Evolutionary conservation across 2,113 vertebrate genomes (phyloP).

Genomic region (Strix aluco): DNA sequence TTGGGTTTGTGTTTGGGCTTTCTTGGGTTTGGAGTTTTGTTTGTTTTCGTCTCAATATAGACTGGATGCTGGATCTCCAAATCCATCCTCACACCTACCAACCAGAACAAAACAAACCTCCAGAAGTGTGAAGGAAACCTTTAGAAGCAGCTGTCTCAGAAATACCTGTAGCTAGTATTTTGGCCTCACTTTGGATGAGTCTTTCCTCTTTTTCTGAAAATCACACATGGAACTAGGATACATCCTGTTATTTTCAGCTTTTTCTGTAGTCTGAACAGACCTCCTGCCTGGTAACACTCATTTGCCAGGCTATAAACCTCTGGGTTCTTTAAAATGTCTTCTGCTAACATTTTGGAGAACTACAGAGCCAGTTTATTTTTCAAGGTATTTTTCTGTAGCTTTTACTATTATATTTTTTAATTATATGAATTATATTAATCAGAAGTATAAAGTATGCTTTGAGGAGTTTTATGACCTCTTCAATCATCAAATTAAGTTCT

Average conservation of each 20-base stretch:
- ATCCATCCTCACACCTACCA: not conserved
- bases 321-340: not conserved
- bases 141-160: not conserved
- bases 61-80: not conserved
- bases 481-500: conserved; percentile 53
- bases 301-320: not conserved
- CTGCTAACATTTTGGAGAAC: not conserved
- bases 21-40: not conserved
- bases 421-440: conserved; percentile 54
- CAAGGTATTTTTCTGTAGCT: not conserved
- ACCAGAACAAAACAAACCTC: not conserved
- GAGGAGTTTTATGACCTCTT: conserved; percentile 51
- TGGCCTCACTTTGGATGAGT: not conserved
- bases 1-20: not conserved
- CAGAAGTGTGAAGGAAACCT: fast-evolving
- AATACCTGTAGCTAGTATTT: not conserved
- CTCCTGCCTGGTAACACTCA: not conserved
- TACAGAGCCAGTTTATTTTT: not conserved
- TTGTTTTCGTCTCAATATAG: not conserved
- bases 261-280: not conserved
- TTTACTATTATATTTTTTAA: conserved; percentile 9
- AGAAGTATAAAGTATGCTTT: conserved; percentile 37
- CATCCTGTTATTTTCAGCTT: not conserved
- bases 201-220: not conserved
- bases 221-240: not conserved